Conservation (phyloP, 2,888 invertebrate genomes). For the Ochropacha duplaris region DNA sequence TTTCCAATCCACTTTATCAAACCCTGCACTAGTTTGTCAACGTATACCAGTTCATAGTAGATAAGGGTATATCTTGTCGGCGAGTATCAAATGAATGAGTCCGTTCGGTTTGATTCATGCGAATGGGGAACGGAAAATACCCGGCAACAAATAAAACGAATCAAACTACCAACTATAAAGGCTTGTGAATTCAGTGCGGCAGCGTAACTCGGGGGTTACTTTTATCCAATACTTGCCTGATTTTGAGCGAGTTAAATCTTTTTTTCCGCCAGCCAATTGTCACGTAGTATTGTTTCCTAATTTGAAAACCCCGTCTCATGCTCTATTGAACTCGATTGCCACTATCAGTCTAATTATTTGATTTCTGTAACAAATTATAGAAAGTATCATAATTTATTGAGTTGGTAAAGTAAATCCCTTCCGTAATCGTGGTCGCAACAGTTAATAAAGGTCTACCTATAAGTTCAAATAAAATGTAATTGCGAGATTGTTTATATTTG, state of each 20-base stretch:
- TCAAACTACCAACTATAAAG: slow-evolving; percentile 56
- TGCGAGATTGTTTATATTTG: neutral
- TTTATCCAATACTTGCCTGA: slow-evolving; percentile 19
- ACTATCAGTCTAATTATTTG: neutral
- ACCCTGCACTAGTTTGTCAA: slow-evolving; percentile 31
- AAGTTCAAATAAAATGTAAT: too few species aligned
- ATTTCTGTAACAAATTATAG: neutral
- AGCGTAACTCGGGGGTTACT: slow-evolving; percentile 25
- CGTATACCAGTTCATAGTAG: slow-evolving; percentile 43
- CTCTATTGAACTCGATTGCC: slow-evolving; percentile 25
- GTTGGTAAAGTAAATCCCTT: too few species aligned
- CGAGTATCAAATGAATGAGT: slow-evolving; percentile 78
- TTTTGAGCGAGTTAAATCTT: slow-evolving; percentile 9
- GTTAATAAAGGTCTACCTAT: too few species aligned
- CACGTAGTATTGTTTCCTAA: slow-evolving; percentile 26
- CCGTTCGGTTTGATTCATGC: slow-evolving; percentile 78
- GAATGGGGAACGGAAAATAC: slow-evolving; percentile 74
- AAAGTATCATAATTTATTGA: neutral
- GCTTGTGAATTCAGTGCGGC: slow-evolving; percentile 24
- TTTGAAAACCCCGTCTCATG: slow-evolving; percentile 24
- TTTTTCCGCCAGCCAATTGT: slow-evolving; percentile 16
- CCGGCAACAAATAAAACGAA: slow-evolving; percentile 74
- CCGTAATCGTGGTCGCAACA: too few species aligned
- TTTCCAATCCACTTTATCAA: slow-evolving; percentile 41
- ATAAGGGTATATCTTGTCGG: slow-evolving; percentile 58